Conservation (phyloP, 2,797 vertebrate species). For the Siniperca obscura region DNA sequence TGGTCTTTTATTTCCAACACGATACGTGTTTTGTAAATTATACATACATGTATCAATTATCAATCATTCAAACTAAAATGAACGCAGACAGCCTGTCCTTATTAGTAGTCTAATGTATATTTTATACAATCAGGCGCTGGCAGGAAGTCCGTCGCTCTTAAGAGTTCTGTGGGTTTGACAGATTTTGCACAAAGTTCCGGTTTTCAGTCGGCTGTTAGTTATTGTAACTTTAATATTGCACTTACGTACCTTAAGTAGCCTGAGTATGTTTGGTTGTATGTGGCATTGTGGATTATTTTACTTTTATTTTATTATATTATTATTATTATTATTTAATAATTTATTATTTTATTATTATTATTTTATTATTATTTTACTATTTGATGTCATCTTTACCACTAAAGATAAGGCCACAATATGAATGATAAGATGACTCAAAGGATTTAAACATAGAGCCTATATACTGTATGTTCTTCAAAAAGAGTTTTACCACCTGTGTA, state of each 20-base stretch:
- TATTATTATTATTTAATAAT: too few relatives aligned
- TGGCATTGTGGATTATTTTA: neutral
- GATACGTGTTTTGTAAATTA: neutral
- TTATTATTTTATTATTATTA: too few relatives aligned
- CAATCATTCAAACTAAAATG: too few relatives aligned
- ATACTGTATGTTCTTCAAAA: too few relatives aligned
- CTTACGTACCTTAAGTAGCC: neutral
- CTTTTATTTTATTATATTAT: too few relatives aligned
- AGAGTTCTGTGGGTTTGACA: neutral
- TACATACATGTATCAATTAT: accelerated
- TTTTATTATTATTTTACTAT: too few relatives aligned
- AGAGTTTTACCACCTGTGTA: too few relatives aligned
- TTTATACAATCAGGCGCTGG: accelerated
- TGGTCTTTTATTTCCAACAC: neutral
- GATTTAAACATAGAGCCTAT: too few relatives aligned
- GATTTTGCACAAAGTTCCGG: constrained; percentile 37
- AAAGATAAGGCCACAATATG: neutral
- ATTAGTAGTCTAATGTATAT: accelerated
- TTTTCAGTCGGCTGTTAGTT: too few relatives aligned
- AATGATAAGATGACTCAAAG: too few relatives aligned
- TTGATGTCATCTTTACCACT: neutral
- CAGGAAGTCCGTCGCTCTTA: constrained; percentile 30
- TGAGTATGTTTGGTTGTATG: neutral
- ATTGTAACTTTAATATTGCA: too few relatives aligned
- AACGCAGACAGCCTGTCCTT: accelerated